Percentiles rank a stretch among this genome's conserved stretches.
Evolutionary conservation across 2,888 invertebrate genomes (phyloP).

Genomic region (Noctua comes): DNA sequence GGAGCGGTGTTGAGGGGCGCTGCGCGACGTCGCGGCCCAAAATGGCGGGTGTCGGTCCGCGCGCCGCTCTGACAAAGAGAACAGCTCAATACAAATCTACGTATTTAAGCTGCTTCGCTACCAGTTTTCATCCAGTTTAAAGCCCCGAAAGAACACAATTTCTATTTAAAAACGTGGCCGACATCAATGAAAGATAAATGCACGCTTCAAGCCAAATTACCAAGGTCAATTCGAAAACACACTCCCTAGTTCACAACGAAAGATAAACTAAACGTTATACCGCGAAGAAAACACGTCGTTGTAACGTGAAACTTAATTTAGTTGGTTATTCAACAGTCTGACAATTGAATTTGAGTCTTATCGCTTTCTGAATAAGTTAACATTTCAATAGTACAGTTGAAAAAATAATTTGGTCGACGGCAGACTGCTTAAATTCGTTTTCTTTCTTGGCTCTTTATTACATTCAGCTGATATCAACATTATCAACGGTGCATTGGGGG

Average conservation of each 20-base stretch:
- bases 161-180: neutral
- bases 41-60: conserved; percentile 24
- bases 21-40: neutral
- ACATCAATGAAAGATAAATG: neutral
- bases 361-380: rapidly evolving
- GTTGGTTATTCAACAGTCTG: conserved; percentile 10
- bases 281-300: conserved; percentile 5
- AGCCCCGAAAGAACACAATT: neutral
- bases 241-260: conserved; percentile 25
- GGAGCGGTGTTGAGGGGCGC: neutral
- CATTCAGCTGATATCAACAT: neutral
- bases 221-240: conserved; percentile 1
- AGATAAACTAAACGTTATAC: conserved; percentile 37
- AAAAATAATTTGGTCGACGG: neutral
- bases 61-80: neutral
- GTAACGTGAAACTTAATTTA: conserved; percentile 16
- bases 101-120: neutral
- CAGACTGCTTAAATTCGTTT: too few species aligned
- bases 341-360: conserved; percentile 10
- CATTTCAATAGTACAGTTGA: neutral
- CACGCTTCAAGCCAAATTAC: neutral
- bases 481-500: conserved; percentile 10
- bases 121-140: neutral
- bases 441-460: neutral
- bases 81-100: conserved; percentile 13